Conservation (phyloP, 2,888 invertebrate genomes). For the Danaus chrysippus region DNA sequence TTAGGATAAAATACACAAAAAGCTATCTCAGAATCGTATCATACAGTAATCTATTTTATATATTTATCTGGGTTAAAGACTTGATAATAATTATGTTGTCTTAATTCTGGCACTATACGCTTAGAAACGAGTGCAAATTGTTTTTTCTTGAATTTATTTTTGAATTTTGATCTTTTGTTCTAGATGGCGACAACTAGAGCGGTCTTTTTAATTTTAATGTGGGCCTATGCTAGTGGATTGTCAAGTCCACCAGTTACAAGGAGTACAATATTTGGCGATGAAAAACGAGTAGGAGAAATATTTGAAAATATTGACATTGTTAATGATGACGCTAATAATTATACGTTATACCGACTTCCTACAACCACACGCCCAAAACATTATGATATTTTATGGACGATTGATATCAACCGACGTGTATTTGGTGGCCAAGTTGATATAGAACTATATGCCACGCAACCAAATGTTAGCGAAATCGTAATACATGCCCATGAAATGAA, state of each 20-base stretch:
- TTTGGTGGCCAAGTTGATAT: slow-evolving; percentile 65
- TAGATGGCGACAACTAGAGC: slow-evolving; percentile 60
- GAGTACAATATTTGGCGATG: slow-evolving; percentile 65
- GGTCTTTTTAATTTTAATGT: slow-evolving; percentile 44
- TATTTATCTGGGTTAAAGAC: neutral
- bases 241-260: slow-evolving; percentile 42
- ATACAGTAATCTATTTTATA: too few relatives aligned
- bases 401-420: slow-evolving; percentile 48
- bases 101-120: too few relatives aligned
- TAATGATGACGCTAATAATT: slow-evolving; percentile 13
- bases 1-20: too few relatives aligned
- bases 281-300: slow-evolving; percentile 54
- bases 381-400: slow-evolving; percentile 72
- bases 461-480: slow-evolving; percentile 51
- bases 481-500: slow-evolving; percentile 53
- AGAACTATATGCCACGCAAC: slow-evolving; percentile 45
- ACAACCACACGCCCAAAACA: slow-evolving; percentile 67
- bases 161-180: slow-evolving; percentile 9
- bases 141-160: neutral
- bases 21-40: too few relatives aligned
- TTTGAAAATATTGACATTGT: slow-evolving; percentile 44
- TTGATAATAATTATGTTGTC: neutral
- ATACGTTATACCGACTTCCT: slow-evolving; percentile 61
- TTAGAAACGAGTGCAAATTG: too few relatives aligned
- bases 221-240: slow-evolving; percentile 42